A percentile compares a stretch with the other conserved stretches of the same genome.
These are phyloP conservation scores for Callionymus lyra DNA, from an alignment of 2,113 vertebrate genomes.

Conservation along the genomic window DNA sequence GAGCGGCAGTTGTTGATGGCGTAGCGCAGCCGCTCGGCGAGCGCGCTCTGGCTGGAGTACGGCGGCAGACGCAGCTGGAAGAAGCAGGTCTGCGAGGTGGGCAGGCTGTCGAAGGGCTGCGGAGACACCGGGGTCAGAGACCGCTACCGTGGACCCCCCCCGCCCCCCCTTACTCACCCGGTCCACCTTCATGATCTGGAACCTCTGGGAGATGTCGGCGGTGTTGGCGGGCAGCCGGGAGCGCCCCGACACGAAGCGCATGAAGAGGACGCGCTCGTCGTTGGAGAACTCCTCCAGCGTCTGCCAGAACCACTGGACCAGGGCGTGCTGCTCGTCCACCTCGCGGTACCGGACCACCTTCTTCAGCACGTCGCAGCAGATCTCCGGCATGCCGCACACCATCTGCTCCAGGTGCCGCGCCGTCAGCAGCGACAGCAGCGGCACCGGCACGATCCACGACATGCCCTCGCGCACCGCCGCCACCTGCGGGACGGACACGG, in stretches of 20 bases:
- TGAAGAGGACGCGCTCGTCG: constrained; percentile 74
- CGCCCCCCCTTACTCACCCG: constrained; percentile 48
- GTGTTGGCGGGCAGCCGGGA: constrained; percentile 73
- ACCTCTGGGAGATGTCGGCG: constrained; percentile 74
- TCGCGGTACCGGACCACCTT: constrained; percentile 76
- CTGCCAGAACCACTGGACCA: constrained; percentile 77
- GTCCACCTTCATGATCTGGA: constrained; percentile 79
- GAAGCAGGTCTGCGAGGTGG: constrained; percentile 76
- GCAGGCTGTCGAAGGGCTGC: constrained; percentile 74
- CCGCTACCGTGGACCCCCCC: background rate
- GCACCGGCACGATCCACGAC: constrained; percentile 75
- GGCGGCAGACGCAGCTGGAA: constrained; percentile 75
- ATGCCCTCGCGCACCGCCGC: constrained; percentile 71
- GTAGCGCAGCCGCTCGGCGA: constrained; percentile 73
- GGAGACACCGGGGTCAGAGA: background rate
- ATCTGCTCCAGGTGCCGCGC: constrained; percentile 75
- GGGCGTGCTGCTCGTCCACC: constrained; percentile 70
- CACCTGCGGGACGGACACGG: constrained; percentile 48
- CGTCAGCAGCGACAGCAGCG: constrained; percentile 73
- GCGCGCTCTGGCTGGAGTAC: constrained; percentile 70
- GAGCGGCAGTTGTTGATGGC: constrained; percentile 78
- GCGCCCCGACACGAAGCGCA: constrained; percentile 75
- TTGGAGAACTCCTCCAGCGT: constrained; percentile 76
- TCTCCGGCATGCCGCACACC: constrained; percentile 74
- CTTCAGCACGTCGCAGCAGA: constrained; percentile 73